Evolutionary conservation across 1,140 invertebrate species (phyloP).

Genomic region (Vanessa tameamea): DNA sequence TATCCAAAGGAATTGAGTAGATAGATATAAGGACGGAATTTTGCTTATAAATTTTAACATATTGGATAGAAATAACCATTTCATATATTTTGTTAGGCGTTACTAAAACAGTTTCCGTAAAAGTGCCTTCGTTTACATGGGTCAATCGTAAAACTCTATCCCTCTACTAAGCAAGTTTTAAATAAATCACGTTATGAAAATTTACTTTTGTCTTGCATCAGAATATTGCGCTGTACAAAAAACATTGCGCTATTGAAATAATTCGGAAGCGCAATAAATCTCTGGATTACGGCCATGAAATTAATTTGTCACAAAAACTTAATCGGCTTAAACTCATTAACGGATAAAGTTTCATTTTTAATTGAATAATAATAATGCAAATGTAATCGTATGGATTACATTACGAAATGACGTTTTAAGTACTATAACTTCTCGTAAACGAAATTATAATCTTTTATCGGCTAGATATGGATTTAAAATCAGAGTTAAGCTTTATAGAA

Average conservation of each 20-base stretch:
- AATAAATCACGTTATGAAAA: not conserved
- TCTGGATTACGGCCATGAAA: constrained; percentile 18
- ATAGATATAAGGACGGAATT: too few species aligned
- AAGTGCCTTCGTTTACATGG: not conserved
- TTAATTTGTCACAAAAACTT: constrained; percentile 15
- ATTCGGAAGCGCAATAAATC: constrained; percentile 4
- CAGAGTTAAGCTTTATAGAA: too few species aligned
- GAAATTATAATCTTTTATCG: too few species aligned
- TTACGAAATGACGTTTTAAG: too few species aligned
- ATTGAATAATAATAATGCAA: not conserved
- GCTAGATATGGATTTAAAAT: too few species aligned
- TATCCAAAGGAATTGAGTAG: not conserved
- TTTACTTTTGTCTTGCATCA: not conserved
- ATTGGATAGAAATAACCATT: not conserved
- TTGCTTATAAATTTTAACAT: too few species aligned
- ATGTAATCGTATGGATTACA: too few species aligned
- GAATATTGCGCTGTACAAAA: not conserved
- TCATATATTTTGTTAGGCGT: not conserved
- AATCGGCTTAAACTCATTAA: constrained; percentile 14
- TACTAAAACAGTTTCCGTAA: not conserved
- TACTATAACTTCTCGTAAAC: too few species aligned
- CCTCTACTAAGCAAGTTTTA: constrained; percentile 2
- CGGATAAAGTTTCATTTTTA: constrained; percentile 9
- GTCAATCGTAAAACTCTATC: constrained; percentile 3
- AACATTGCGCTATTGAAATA: not conserved